Conservation (phyloP, 2,888 invertebrate species). For the Callyntrura sp. region DNA sequence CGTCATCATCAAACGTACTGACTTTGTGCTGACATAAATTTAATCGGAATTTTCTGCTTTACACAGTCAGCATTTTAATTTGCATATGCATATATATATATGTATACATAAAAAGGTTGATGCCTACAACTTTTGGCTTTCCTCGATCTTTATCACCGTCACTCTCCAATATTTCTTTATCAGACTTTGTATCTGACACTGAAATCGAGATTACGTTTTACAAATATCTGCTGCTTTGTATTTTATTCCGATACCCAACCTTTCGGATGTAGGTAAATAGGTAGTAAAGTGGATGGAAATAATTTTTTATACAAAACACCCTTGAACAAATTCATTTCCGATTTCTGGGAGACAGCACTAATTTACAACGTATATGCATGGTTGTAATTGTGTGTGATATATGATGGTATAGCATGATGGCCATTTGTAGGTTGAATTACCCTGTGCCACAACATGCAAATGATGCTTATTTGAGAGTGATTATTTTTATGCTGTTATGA, state of each 20-base stretch:
- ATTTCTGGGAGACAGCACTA: conserved; percentile 57
- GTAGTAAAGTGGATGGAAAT: neutral
- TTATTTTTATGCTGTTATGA: conserved; percentile 18
- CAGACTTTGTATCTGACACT: conserved; percentile 64
- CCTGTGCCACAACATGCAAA: conserved; percentile 58
- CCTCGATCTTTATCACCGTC: conserved; percentile 33
- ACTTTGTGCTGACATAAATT: conserved; percentile 35
- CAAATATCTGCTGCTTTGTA: neutral
- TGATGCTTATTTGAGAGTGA: conserved; percentile 31
- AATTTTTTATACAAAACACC: conserved; percentile 31
- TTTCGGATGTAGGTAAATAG: neutral
- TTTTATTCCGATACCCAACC: neutral
- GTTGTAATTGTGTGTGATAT: neutral
- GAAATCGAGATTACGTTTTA: conserved; percentile 46
- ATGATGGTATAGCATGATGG: neutral
- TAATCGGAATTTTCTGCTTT: conserved; percentile 34
- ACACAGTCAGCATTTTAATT: neutral
- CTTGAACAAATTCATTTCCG: conserved; percentile 78
- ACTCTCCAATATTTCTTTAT: conserved; percentile 26
- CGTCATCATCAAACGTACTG: neutral
- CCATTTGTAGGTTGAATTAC: neutral
- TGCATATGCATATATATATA: neutral
- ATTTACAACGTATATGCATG: too few species aligned
- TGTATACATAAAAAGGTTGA: too few species aligned
- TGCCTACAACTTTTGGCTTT: conserved; percentile 8